Evolutionary conservation across 2,888 invertebrate species (phyloP), one percentile per base, ranked within the genome.

Genomic region (Lasioglossum vierecki): DNA sequence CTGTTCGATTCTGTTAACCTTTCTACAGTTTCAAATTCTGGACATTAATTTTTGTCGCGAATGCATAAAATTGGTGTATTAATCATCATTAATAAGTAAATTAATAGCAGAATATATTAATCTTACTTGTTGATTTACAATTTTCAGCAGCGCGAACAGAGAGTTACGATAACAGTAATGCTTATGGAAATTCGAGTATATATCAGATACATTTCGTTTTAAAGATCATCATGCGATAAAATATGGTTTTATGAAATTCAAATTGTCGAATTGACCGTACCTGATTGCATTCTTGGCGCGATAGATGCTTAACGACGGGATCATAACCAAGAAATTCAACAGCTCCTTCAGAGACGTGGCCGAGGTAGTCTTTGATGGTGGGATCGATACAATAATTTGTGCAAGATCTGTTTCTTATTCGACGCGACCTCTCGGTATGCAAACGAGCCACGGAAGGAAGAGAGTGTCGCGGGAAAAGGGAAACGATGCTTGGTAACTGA

Each of bases 241-340:
- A 63, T 26, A 35, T 63, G 6, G 3, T 35, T 18, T 26, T 8
- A 30, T 30, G 63, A 35, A 30, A 63, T 63, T 30, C 8, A 63
- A 35, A 63, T 63, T 30, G 63, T 0, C 8, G 63, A 35, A 30
- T 30, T 63, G 63, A 35, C 30, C 63, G 49, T 88, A 90, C 90
- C 88, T 82, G 85, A 76, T 76, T 84, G 86, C 78, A 78, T 89
- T 60, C 44, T 70, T 79, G 80, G 85, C 83, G 78, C 80, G 78
- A 71, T 18, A 18, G 72, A 78, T 46, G 82, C 39, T 72, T 57
- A 79, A 70, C 39, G 57, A 26, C 35, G 76, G 75, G 70, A 68
- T 73, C 84, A 89, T 88, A 89, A 89, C 88, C 88, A 79, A 85
- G 74, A 66, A 85, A 76, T 78, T 75, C 81, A 44, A 39, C 57